These are phyloP conservation scores for Oceanodroma tethys DNA, from an alignment of 2,113 vertebrate species.

Conservation along the genomic window DNA sequence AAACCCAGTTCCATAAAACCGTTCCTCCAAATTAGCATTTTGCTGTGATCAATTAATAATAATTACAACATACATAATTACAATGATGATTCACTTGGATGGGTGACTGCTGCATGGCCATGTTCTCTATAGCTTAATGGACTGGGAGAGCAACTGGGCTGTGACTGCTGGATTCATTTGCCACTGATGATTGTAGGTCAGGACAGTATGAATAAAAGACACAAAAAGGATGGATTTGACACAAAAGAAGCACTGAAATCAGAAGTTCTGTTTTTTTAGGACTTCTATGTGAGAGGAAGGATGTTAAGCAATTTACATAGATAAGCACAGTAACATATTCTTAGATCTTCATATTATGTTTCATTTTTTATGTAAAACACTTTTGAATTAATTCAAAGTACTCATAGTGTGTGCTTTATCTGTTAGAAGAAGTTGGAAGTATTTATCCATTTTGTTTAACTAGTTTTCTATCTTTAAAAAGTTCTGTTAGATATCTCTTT, in stretches of 20 bases:
- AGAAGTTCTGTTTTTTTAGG: neutral
- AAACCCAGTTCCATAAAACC: neutral
- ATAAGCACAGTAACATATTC: slow-evolving; percentile 19
- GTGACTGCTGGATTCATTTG: neutral
- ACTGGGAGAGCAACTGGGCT: neutral
- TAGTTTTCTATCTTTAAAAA: slow-evolving; percentile 25
- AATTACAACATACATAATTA: neutral
- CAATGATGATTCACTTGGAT: neutral
- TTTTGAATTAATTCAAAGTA: slow-evolving; percentile 41
- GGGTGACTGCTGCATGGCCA: neutral
- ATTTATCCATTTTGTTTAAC: slow-evolving; percentile 49
- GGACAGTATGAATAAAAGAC: neutral
- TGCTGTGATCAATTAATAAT: neutral
- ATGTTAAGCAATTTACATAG: slow-evolving; percentile 40
- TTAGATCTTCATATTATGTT: slow-evolving; percentile 32
- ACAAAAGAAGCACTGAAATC: neutral
- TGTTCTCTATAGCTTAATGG: neutral
- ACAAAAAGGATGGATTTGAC: neutral
- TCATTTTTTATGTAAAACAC: slow-evolving; percentile 39
- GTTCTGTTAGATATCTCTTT: slow-evolving; percentile 3
- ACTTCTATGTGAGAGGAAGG: neutral
- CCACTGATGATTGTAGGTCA: neutral
- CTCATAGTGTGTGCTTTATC: slow-evolving; percentile 9
- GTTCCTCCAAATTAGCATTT: neutral
- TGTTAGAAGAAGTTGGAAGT: slow-evolving; percentile 34